Base-by-base conservation (phyloP, 2,888 invertebrate genomes). In the Tipula unca region DNA sequence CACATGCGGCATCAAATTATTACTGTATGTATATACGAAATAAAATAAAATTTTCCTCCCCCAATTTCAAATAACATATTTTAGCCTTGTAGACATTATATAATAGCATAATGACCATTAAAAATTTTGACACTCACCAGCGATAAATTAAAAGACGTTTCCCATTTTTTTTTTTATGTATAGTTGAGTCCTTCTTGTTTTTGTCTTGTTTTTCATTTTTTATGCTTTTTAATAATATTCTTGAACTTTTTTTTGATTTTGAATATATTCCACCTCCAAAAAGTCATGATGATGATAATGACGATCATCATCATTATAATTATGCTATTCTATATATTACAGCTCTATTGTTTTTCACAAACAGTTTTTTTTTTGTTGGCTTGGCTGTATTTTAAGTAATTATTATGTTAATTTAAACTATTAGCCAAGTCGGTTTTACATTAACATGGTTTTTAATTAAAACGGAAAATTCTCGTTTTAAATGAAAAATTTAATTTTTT, bases 61-160 rank as follows among this genome's bases (percentile, higher is more conserved):
- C 10, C 25, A 69, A 69, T 69, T 69, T 69, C 25, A 25, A 25
- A 25, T 8, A 25, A 69, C 25, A 25, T 69, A 6, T 69, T 69
- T 25, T 69, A 13, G 69, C 25, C 69, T 69, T 69, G 69, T 69
- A 69, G 69, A 69, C 69, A 69, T 69, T 69, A 25, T n/a, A n/a
- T 69, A 69, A 69, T 69, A 69, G 25, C 69, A 69, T 69, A 69
- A 69, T 69, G 69, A 69, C 69, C 69, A 69, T 69, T 25, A 69
- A 54, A 69, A 69, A 69, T 69, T 69, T 20, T 69, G 69, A 69
- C 69, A 69, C 69, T 69, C 69, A 20, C 20, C 25, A 69, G 69
- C 69, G 69, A 69, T 69, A 69, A 69, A 69, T 69, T 69, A 69
- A 69, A 69, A 69, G 69, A 69, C 69, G 25, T 69, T 69, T 69